Conservation (phyloP, 2,797 vertebrate species). For the Phalloptychus januarius region DNA sequence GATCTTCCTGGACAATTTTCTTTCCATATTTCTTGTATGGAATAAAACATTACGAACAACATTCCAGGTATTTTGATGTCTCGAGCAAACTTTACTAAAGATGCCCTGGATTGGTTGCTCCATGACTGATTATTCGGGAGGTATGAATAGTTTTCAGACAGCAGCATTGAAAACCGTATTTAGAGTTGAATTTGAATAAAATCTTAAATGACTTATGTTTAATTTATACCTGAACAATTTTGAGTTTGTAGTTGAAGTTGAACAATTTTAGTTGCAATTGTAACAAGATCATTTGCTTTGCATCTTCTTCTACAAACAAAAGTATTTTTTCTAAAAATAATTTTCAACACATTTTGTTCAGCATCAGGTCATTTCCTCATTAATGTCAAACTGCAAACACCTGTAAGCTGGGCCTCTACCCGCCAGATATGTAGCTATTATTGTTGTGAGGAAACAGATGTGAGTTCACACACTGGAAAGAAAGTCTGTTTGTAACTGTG, state of each 20-base stretch:
- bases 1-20: neutral
- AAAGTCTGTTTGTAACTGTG: constrained; percentile 84
- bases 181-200: neutral
- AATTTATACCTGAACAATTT: neutral
- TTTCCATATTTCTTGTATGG: neutral
- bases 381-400: constrained; percentile 74
- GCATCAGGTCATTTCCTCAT: constrained; percentile 57
- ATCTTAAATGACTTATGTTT: neutral
- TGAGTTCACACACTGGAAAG: constrained; percentile 85
- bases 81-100: neutral
- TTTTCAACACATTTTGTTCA: constrained; percentile 50
- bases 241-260: neutral
- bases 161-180: neutral
- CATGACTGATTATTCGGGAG: neutral
- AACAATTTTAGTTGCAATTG: neutral
- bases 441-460: constrained; percentile 89
- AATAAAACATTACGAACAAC: neutral
- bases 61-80: neutral
- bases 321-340: neutral
- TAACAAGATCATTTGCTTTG: neutral
- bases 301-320: neutral
- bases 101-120: neutral
- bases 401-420: constrained; percentile 74
- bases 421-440: constrained; percentile 80
- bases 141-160: neutral